phyloP scores from a whole-genome alignment of 2,113 vertebrate genomes.

The Corythornis vintsioides region DNA sequence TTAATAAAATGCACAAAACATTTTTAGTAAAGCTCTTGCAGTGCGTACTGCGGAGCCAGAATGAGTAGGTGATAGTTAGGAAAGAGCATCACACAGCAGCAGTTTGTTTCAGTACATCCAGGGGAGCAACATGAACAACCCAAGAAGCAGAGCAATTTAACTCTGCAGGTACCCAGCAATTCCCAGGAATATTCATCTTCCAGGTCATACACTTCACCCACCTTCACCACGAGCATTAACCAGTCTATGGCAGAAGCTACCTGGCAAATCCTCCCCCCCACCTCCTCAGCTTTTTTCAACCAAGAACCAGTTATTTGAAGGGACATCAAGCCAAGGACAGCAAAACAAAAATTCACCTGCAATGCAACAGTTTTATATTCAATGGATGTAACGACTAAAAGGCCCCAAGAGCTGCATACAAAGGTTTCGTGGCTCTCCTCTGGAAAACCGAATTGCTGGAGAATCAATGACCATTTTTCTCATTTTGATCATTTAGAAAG shows the following conservation, averaged over 20 bases:
- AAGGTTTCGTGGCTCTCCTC: background rate
- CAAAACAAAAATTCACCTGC: constrained; percentile 18
- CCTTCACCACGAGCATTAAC: background rate
- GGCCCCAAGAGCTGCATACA: constrained; percentile 24
- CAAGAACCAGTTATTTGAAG: background rate
- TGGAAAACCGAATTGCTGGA: constrained; percentile 5
- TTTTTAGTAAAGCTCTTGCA: background rate
- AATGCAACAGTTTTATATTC: constrained; percentile 55
- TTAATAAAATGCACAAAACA: background rate
- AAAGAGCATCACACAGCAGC: background rate
- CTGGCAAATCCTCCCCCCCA: too few species aligned
- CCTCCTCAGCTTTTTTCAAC: background rate
- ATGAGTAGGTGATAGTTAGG: background rate
- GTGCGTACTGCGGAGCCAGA: background rate
- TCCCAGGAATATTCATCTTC: background rate
- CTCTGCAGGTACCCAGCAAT: background rate
- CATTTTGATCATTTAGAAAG: constrained; percentile 27
- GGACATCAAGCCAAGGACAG: background rate
- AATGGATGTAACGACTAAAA: background rate
- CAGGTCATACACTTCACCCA: background rate
- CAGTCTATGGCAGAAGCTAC: background rate
- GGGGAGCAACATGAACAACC: background rate
- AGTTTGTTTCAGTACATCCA: background rate
- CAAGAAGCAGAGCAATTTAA: background rate
- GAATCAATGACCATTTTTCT: constrained; percentile 37